Conservation (phyloP, 2,797 vertebrate genomes). For the Pyrocephalus nanus region DNA sequence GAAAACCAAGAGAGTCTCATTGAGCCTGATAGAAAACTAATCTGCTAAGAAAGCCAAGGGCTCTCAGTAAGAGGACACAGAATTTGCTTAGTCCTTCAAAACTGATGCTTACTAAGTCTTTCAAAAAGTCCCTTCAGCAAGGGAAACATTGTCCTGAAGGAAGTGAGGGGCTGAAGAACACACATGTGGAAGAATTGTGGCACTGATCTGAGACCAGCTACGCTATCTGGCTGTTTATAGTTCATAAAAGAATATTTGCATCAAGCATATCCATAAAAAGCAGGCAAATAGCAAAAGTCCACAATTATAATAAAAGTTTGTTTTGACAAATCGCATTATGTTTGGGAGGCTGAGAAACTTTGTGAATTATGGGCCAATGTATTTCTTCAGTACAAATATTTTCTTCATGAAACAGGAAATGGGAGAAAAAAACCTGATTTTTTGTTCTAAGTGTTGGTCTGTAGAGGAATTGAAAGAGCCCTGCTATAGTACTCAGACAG, state of each 20-base stretch:
- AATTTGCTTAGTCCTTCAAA: neutral
- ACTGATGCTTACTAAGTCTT: neutral
- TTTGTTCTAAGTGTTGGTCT: neutral
- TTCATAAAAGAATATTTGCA: neutral
- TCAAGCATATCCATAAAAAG: neutral
- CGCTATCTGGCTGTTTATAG: neutral
- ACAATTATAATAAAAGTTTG: neutral
- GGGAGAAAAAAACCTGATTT: neutral
- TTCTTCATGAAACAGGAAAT: neutral
- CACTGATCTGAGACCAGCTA: neutral
- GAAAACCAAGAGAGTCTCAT: neutral
- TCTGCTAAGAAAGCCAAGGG: neutral
- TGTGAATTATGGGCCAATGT: neutral
- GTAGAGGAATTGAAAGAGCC: slow-evolving; percentile 32
- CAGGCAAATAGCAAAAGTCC: neutral
- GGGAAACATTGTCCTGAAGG: neutral
- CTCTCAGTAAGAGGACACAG: neutral
- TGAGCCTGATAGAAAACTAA: neutral
- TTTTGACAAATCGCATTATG: neutral
- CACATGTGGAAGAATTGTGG: neutral
- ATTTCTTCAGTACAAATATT: neutral
- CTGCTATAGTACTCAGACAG: neutral
- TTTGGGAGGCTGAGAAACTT: neutral
- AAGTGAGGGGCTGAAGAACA: neutral
- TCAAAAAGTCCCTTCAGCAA: neutral